Base-by-base conservation (phyloP, 2,113 vertebrate genomes). In the Psophia crepitans region DNA sequence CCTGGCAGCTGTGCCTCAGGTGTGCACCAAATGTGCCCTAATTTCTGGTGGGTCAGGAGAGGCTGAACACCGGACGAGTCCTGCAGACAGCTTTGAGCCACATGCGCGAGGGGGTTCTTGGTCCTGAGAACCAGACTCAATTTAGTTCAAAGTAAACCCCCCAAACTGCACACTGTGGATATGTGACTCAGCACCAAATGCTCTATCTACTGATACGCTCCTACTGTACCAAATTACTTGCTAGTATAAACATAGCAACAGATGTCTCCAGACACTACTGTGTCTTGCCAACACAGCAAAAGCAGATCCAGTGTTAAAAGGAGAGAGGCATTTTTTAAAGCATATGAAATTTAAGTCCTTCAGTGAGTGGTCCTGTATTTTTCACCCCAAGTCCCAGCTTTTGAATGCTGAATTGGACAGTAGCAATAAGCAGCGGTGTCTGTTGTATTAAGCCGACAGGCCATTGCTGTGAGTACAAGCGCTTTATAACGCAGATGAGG, bases 151-250 rank as follows among this genome's bases (percentile, higher is more conserved):
- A 93, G 90, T 58, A 79, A 89, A 48, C 14, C 37, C 86, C 60
- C 43, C 24, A 58, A 58, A 84, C 48, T 46, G 43, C 71, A 58
- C n/a, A 44, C 70, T 69, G 66, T 84, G 56, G 27, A 17, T 93
- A n/a, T 70, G 39, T 95, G 90, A 95, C 94, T 95, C 90, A 93
- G 94, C 83, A 95, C 61, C 90, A 87, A 87, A 75, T 70, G 78
- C 78, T 84, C 66, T 65, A 39, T 80, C 78, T 87, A 49, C 83
- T 44, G 94, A 93, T 79, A 75, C 0, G 6, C 78, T 93, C 83
- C n/a, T 90, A 93, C 73, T 48, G 61, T 84, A 90, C 77, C 49
- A 75, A 95, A 75, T 93, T 69, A 49, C 73, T 93, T 84, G 66
- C 73, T 75, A 69, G 33, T 84, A 87, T 80, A 87, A 93, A 75